A percentile compares a stretch with the other conserved stretches of the same genome.
Evolutionary conservation across 92 coral and sea anemone species (phyloP).

Genomic region (Porites rus): DNA sequence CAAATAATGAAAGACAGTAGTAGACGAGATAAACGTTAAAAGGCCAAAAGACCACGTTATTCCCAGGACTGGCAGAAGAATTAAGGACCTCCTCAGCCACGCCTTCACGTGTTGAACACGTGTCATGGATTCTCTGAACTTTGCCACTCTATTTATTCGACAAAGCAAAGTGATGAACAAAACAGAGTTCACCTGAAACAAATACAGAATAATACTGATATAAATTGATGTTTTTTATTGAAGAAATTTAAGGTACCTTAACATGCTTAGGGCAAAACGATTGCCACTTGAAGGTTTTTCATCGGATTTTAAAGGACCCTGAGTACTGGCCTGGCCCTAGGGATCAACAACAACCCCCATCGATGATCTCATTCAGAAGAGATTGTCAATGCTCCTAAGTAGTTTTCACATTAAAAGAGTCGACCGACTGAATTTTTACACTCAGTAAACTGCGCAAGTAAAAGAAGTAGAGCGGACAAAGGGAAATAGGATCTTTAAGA

Average conservation of each 20-base stretch:
- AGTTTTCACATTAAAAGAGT: neutral
- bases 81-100: slow-evolving; percentile 85
- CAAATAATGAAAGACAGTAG: slow-evolving; percentile 78
- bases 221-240: no score
- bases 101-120: slow-evolving; percentile 73
- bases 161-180: slow-evolving; percentile 74
- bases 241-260: no score
- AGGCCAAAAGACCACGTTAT: slow-evolving; percentile 93
- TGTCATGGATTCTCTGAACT: slow-evolving; percentile 73
- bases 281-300: no score
- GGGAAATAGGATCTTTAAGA: no score
- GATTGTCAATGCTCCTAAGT: neutral
- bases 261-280: no score
- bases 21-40: slow-evolving; percentile 78
- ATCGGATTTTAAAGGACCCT: no score
- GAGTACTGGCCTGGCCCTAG: no score
- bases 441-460: no score
- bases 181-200: slow-evolving; percentile 74
- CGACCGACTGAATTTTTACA: neutral
- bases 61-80: slow-evolving; percentile 89
- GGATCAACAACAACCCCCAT: no score
- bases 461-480: no score
- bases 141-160: slow-evolving; percentile 79
- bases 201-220: neutral
- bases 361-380: neutral